Evolutionary conservation across 2,797 vertebrate genomes (phyloP), one percentile per base, ranked within the genome.

Genomic region (Ctenosaura bakeri): DNA sequence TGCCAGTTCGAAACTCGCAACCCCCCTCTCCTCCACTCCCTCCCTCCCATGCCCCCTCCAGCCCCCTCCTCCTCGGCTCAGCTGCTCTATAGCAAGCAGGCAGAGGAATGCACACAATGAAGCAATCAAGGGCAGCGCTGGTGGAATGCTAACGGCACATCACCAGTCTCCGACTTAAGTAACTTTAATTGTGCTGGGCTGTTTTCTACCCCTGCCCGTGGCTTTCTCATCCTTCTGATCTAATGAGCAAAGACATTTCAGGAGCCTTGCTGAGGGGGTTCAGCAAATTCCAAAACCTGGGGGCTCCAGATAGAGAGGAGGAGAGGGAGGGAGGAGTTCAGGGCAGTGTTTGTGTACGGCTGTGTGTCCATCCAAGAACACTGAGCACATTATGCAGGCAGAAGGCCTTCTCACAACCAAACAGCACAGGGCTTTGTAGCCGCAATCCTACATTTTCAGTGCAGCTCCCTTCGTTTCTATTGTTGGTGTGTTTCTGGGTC

Each of bases 381-480:
- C n/a, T 76, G 35, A 42, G 8, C 59, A 12, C n/a, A 76, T 91
- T 90, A 89, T 76, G 69, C 32, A 2, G 32, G 0, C 71, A 54
- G 4, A 32, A 20, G 16, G 0, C 16, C 83, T 16, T 18, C 59
- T 76, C 78, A 83, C 74, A 42, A 6, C 1, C 0, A 86, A 46
- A 38, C 74, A 1, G 73, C 84, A 32, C 54, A 86, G 52, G 69
- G 66, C 85, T 82, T 90, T 32, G 74, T 83, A 24, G 85, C 77
- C 78, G 80, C 89, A 85, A 89, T 64, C 88, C 83, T 62, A 38
- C 87, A 62, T 86, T 64, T 77, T 66, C 50, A 54, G n/a, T 26
- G 96, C 96, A 97, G 76, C 85, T 89, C 97, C 97, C 96, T 64
- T 50, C 96, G 96, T 96, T 97, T 94, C 97, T 96, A 97, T 97